phyloP scores from a whole-genome alignment of 1,140 invertebrate genomes.

The Drosophila tani region DNA sequence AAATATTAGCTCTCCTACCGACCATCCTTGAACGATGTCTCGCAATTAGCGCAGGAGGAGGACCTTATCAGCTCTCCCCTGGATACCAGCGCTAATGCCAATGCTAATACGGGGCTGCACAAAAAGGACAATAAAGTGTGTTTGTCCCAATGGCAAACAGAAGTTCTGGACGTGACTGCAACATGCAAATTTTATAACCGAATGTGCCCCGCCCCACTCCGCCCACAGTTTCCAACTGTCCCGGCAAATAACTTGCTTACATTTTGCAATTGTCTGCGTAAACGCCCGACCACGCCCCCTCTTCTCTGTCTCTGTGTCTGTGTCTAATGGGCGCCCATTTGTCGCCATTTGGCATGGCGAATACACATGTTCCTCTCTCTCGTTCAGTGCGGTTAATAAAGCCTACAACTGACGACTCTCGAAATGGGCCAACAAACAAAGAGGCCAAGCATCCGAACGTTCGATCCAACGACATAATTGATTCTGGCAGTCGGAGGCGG shows the following conservation, averaged over 20 bases:
- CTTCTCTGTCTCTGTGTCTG: slow-evolving; percentile 28
- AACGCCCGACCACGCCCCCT: slow-evolving; percentile 23
- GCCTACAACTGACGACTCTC: slow-evolving; percentile 14
- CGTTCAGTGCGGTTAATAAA: slow-evolving; percentile 48
- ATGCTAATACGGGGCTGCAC: not conserved
- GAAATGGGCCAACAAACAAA: slow-evolving; percentile 16
- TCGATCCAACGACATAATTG: slow-evolving; percentile 43
- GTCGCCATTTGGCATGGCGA: slow-evolving; percentile 45
- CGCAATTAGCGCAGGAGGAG: slow-evolving; percentile 13
- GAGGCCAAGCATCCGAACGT: not conserved
- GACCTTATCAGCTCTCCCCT: not conserved
- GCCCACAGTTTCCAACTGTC: slow-evolving; percentile 13
- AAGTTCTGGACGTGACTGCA: slow-evolving; percentile 41
- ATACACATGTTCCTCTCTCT: slow-evolving; percentile 43
- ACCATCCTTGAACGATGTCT: too few species aligned
- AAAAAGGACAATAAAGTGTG: slow-evolving; percentile 40
- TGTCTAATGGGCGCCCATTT: slow-evolving; percentile 47
- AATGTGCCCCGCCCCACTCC: slow-evolving; percentile 5
- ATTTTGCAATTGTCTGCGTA: slow-evolving; percentile 52
- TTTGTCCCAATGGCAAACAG: slow-evolving; percentile 28
- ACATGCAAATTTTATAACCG: slow-evolving; percentile 45
- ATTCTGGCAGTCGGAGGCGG: slow-evolving; percentile 20
- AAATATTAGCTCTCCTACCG: too few species aligned
- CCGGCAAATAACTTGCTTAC: slow-evolving; percentile 37
- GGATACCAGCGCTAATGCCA: slow-evolving; percentile 1